Evolutionary conservation across 1,140 invertebrate species (phyloP), one percentile per base, ranked within the genome.

Genomic region (Pogonognathellus flavescens): DNA sequence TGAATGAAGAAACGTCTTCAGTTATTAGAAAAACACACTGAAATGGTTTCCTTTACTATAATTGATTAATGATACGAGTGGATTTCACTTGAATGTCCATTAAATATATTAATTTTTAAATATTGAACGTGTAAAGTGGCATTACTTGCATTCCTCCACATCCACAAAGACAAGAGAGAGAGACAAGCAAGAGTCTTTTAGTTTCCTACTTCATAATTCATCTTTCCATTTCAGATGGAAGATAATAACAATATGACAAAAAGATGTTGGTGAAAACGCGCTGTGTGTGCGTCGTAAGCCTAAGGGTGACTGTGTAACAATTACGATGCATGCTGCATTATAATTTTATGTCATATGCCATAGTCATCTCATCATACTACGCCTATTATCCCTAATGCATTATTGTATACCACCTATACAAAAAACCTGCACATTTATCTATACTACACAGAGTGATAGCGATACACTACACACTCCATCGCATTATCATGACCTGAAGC

Each of bases 281-380:
- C 49, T 31, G 13, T 50, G 70, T n/a, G n/a, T 76, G n/a, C n/a
- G 25, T 18, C 49, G 70, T n/a, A 31, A 0, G 16, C 70, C 70
- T 50, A 76, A 76, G 70, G 70, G 70, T 76, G 8, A 49, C 31
- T 31, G 14, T 76, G 41, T 50, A 76, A 76, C 70, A 76, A 76
- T 76, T 41, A 20, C 20, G 80, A 81, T 55, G 53, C 80, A 55
- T 55, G 50, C 14, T 53, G 18, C 80, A 81, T 81, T 81, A 57
- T 20, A 57, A 25, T 81, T 10, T 22, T 81, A 55, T 10, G 50
- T 55, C 13, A 81, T 41, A 41, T 41, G 31, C 31, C 31, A 41
- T 41, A 41, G 31, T 41, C 31, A 41, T 41, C 31, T 41, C 31
- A 41, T 41, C 31, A 41, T 41, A 41, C 53, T 20, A 50, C n/a